Percentiles rank a stretch among this genome's conserved stretches.
phyloP scores from a whole-genome alignment of 2,797 vertebrate genomes.

The Coranthus polyacanthus region DNA sequence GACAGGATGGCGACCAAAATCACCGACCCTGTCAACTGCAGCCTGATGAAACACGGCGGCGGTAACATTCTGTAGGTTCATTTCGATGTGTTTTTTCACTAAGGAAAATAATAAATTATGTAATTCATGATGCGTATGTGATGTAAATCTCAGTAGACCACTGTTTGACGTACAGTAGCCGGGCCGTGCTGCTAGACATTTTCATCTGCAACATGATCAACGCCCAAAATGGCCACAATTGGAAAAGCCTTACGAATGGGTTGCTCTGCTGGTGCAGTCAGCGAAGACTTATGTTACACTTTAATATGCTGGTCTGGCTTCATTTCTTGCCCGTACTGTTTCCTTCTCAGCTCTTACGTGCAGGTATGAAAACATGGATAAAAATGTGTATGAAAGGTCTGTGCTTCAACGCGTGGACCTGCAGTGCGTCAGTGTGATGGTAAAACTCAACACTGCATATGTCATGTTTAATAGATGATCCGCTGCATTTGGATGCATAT shows the following conservation, averaged over 20 bases:
- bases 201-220: not conserved
- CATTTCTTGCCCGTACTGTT: not conserved
- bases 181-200: not conserved
- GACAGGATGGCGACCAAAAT: too few relatives aligned
- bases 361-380: not conserved
- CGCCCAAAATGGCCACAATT: constrained; percentile 1
- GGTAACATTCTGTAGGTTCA: not conserved
- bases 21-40: too few relatives aligned
- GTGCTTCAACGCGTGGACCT: constrained; percentile 7
- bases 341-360: not conserved
- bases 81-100: not conserved
- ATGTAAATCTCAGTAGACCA: not conserved
- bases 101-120: not conserved
- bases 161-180: not conserved
- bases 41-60: too few relatives aligned
- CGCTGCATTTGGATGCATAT: constrained; percentile 62
- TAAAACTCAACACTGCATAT: constrained; percentile 39
- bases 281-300: constrained; percentile 7
- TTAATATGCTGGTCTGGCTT: constrained; percentile 2
- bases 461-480: constrained; percentile 71
- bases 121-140: not conserved
- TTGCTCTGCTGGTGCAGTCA: not conserved
- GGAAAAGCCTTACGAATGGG: constrained; percentile 4
- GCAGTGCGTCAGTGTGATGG: constrained; percentile 13
- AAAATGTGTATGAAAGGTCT: constrained; percentile 16